Percentiles rank a stretch among this genome's conserved stretches.
Conservation (phyloP, 1,140 invertebrate genomes). For the Oreohelix idahoensis region DNA sequence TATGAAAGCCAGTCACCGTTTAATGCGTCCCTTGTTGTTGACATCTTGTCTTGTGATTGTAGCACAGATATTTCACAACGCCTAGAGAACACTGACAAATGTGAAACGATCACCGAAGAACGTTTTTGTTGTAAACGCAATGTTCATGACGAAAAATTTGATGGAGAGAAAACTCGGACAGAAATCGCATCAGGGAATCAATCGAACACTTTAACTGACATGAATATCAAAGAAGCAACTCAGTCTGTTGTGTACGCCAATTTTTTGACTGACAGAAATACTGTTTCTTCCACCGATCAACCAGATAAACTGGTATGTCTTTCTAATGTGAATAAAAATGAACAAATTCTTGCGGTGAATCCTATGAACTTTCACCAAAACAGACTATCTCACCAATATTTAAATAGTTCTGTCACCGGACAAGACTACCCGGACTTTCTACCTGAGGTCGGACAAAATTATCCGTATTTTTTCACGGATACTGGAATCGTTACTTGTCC, state of each 20-base stretch:
- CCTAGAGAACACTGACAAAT: not conserved
- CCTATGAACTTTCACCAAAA: not conserved
- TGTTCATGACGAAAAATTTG: not conserved
- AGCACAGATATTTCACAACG: not conserved
- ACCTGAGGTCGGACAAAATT: not conserved
- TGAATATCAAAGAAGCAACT: not conserved
- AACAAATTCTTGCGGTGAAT: slow-evolving; percentile 22
- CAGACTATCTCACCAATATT: slow-evolving; percentile 27
- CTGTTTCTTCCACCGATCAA: not conserved
- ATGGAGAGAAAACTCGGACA: not conserved
- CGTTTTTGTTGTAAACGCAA: not conserved
- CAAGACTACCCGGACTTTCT: slow-evolving; percentile 19
- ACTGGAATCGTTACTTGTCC: not conserved
- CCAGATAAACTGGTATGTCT: not conserved
- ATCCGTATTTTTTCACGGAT: not conserved
- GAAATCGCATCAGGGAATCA: not conserved
- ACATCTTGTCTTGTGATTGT: not conserved
- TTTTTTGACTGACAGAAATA: not conserved
- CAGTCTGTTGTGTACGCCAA: slow-evolving; percentile 13
- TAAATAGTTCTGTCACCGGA: slow-evolving; percentile 26
- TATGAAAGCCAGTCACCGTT: not conserved
- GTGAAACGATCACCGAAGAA: not conserved
- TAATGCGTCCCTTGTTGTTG: not conserved
- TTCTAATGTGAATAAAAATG: not conserved
- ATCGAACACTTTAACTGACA: not conserved